Evolutionary conservation across 1,140 invertebrate genomes (phyloP), one percentile per base, ranked within the genome.

Genomic region (Zaprionus camerounensis): DNA sequence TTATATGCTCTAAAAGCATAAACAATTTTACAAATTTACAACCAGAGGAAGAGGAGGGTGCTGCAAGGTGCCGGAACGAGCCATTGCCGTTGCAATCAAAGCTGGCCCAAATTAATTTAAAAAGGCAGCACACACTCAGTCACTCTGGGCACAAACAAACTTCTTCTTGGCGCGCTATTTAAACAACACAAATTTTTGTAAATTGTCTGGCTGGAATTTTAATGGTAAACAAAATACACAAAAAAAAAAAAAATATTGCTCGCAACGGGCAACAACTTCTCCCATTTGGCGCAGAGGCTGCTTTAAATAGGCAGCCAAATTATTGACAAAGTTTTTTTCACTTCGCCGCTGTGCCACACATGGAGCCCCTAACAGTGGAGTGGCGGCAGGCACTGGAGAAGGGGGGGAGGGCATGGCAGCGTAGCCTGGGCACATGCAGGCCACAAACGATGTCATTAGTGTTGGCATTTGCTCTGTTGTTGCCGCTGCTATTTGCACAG

Each of bases 131-230:
- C n/a, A 44, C 26, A 53, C 41, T 17, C 41, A 44, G n/a, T n/a
- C 41, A 46, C 6, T 34, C 31, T 9, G 28, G 26, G n/a, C 36
- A 12, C 41, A 62, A 34, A 34, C 31, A 51, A 67, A 75, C 51
- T 49, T 63, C 53, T 75, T 78, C 41, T 38, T 78, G 58, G 57
- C 72, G 61, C 72, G 81, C 80, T 88, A 88, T 88, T 87, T 87
- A 87, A 87, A 88, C 80, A 87, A 88, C 84, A 88, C 78, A 84
- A 84, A 88, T 85, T 90, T 88, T 64, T 87, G 86, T 84, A 90
- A 87, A 87, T 88, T 88, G 81, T 81, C 84, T 90, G 78, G 69
- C 80, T 76, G 78, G 84, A 90, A 88, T 88, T 88, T 88, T 88
- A 90, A 88, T 88, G 85, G 81, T 81, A 88, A 88, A 81, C 71